Base-by-base conservation (phyloP, 2,888 invertebrate genomes). In the Thumatha senex region DNA sequence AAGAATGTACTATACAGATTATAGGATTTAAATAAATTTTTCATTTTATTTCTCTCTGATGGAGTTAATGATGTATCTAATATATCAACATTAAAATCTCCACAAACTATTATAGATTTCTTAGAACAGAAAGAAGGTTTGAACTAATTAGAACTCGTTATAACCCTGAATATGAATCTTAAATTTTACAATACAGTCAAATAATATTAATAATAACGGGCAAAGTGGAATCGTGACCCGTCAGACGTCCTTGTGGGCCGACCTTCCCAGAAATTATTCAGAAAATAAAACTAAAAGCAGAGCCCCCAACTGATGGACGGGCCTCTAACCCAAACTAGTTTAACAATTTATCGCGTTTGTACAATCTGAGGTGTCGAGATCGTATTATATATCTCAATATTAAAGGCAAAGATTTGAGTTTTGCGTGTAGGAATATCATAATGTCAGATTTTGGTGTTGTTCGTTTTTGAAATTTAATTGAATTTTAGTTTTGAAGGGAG, bases 251-350 rank as follows among this genome's bases (percentile, higher is more conserved):
- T 89, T 89, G 86, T 61, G 51, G 54, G 50, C 60, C 80, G 83
- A 82, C 88, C 88, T 89, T 89, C 85, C 76, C 76, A 78, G 82
- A 86, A 86, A 60, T 71, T 73, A 73, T 66, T 72, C 70, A 71
- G 70, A 76, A 78, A 85, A 84, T 76, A 80, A 84, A 82, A 83
- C 78, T 66, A 82, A 85, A 81, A 78, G 63, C 61, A 65, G 56
- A 69, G 70, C 65, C 68, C 65, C 62, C 63, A 71, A 72, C 72
- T 74, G 74, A 78, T 70, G 71, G 74, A 77, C 74, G 76, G 71
- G 70, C 63, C 59, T 60, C 59, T 60, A 72, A 69, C 67, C 65
- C 74, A 74, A 73, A 77, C 80, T 78, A 78, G 82, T 82, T 76
- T 75, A 69, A 69, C 71, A 73, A 72, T 76, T 78, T 81, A 83